phyloP scores from a whole-genome alignment of 2,797 vertebrate genomes.

The Chelmon rostratus region DNA sequence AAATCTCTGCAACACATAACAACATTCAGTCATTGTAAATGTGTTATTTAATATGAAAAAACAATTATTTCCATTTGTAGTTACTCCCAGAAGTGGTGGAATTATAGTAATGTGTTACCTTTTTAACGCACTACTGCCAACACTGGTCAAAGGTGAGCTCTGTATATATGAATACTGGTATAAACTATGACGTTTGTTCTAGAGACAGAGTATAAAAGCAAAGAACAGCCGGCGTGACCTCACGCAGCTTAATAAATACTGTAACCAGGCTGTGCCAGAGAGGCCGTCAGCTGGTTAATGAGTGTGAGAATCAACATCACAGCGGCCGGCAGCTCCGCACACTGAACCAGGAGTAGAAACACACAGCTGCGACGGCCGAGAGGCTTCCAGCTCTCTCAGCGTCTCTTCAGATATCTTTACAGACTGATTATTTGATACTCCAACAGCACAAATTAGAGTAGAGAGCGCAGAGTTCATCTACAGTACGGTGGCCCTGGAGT shows the following conservation, averaged over 20 bases:
- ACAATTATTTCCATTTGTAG: no score
- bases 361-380: no score
- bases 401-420: no score
- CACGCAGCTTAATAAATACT: not conserved
- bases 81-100: no score
- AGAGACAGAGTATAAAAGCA: not conserved
- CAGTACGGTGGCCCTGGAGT: not conserved
- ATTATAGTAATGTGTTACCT: no score
- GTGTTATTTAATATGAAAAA: no score
- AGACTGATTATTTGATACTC: no score
- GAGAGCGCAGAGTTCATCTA: not conserved
- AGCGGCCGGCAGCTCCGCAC: slow-evolving; percentile 2
- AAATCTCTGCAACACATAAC: no score
- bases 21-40: no score
- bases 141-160: not conserved
- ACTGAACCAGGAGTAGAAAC: not conserved
- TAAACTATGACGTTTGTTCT: not conserved
- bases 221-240: not conserved
- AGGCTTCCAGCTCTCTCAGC: no score
- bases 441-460: not conserved
- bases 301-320: slow-evolving; percentile 41
- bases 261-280: not conserved
- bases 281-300: slow-evolving; percentile 59
- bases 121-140: no score
- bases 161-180: slow-evolving; percentile 3